A percentile compares a stretch with the other conserved stretches of the same genome.
phyloP scores from a whole-genome alignment of 2,888 invertebrate genomes.

The Hanleya hanleyi region DNA sequence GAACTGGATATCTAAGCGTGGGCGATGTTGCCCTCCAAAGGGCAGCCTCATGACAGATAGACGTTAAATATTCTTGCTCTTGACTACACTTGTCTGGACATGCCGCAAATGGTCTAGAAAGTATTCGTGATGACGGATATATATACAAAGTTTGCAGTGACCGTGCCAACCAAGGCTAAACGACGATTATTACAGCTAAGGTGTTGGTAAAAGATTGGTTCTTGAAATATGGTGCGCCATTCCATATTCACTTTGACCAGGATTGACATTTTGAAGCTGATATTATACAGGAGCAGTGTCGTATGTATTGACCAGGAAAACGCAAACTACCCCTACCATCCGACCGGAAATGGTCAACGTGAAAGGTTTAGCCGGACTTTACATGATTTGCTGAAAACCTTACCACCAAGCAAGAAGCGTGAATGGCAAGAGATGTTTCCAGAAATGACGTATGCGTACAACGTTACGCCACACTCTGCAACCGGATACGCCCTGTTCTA shows the following conservation, averaged over 20 bases:
- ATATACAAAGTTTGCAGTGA: slow-evolving; percentile 23
- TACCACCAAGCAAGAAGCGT: slow-evolving; percentile 10
- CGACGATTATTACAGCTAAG: no score
- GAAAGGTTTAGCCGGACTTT: slow-evolving; percentile 25
- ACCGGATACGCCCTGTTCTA: slow-evolving; percentile 13
- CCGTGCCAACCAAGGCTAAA: no score
- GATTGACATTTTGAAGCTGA: slow-evolving; percentile 11
- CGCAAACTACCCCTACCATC: slow-evolving; percentile 27
- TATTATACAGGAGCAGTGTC: slow-evolving; percentile 19
- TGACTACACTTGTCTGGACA: background rate
- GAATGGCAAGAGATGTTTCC: slow-evolving; percentile 18
- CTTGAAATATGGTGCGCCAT: no score
- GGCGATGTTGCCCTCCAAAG: no score
- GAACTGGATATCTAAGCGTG: no score
- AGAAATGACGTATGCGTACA: no score
- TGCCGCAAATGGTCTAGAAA: background rate
- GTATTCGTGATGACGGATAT: slow-evolving; percentile 22
- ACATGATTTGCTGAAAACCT: slow-evolving; percentile 15
- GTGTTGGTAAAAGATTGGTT: no score
- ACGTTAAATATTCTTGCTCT: background rate
- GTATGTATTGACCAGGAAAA: slow-evolving; percentile 22
- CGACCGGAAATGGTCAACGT: no score
- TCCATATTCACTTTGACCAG: slow-evolving; percentile 25
- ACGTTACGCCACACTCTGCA: no score
- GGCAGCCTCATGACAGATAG: background rate